Evolutionary conservation across 2,113 vertebrate genomes (phyloP).

Genomic region (Australoheros scitulus): DNA sequence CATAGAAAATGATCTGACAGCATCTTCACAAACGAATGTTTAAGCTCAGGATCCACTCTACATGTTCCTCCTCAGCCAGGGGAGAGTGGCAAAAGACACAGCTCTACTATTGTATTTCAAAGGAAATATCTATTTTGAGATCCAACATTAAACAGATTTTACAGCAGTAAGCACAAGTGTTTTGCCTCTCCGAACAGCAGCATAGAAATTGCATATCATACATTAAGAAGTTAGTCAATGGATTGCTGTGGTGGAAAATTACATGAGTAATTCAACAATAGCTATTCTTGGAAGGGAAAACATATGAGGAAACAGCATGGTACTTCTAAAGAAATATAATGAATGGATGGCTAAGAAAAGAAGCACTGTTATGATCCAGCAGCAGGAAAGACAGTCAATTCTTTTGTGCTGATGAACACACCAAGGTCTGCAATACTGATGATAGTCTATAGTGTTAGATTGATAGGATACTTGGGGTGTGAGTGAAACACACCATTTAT

Average conservation of each 20-base stretch:
- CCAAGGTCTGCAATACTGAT: slow-evolving; percentile 52
- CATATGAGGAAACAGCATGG: neutral
- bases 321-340: neutral
- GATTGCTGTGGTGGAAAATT: neutral
- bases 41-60: slow-evolving; percentile 16
- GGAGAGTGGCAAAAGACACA: neutral
- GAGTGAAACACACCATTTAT: slow-evolving; percentile 64
- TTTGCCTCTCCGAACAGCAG: slow-evolving; percentile 18
- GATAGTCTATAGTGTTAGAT: slow-evolving; percentile 64
- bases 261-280: slow-evolving; percentile 10
- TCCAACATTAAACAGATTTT: slow-evolving; percentile 12
- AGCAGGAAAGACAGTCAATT: slow-evolving; percentile 21
- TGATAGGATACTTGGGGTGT: slow-evolving; percentile 64
- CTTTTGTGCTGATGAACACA: slow-evolving; percentile 32
- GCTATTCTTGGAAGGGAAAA: neutral
- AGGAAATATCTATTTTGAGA: slow-evolving; percentile 63
- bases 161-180: slow-evolving; percentile 19
- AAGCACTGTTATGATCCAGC: slow-evolving; percentile 27
- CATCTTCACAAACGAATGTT: slow-evolving; percentile 5
- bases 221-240: slow-evolving; percentile 15
- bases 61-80: slow-evolving; percentile 12
- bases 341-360: slow-evolving; percentile 1
- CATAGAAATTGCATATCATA: neutral
- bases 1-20: slow-evolving; percentile 13
- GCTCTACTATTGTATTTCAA: slow-evolving; percentile 60